These are phyloP conservation scores for Timema podura DNA, from an alignment of 2,888 invertebrate genomes.

Conservation along the genomic window DNA sequence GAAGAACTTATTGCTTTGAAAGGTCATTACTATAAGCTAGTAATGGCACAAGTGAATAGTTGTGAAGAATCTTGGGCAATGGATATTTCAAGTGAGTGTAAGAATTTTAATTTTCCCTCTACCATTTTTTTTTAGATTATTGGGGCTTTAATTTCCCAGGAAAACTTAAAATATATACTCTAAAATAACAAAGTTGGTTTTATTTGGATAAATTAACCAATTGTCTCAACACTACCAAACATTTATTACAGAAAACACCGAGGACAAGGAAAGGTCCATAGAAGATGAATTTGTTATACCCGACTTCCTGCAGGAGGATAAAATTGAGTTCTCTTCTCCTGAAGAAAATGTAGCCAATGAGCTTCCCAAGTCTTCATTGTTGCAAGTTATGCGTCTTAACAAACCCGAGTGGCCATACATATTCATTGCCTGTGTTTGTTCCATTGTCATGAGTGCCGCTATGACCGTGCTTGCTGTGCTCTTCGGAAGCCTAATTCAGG, in stretches of 20 bases:
- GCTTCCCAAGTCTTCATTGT: constrained; percentile 34
- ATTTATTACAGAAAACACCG: no score
- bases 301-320: no score
- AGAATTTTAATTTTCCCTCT: background rate
- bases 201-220: no score
- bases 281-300: no score
- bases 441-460: constrained; percentile 62
- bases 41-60: constrained; percentile 50
- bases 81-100: background rate
- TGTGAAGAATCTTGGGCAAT: background rate
- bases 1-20: constrained; percentile 60
- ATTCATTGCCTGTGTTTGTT: constrained; percentile 56
- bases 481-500: constrained; percentile 67
- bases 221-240: no score
- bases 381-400: constrained; percentile 46
- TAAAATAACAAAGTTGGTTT: no score
- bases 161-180: no score
- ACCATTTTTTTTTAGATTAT: background rate
- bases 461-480: constrained; percentile 70
- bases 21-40: constrained; percentile 66
- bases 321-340: no score
- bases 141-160: background rate
- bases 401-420: constrained; percentile 64
- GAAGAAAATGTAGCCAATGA: no score
- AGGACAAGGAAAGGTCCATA: no score